These are phyloP conservation scores for Yoshiicerus persimilis DNA, from an alignment of 1,140 invertebrate genomes.

Conservation along the genomic window DNA sequence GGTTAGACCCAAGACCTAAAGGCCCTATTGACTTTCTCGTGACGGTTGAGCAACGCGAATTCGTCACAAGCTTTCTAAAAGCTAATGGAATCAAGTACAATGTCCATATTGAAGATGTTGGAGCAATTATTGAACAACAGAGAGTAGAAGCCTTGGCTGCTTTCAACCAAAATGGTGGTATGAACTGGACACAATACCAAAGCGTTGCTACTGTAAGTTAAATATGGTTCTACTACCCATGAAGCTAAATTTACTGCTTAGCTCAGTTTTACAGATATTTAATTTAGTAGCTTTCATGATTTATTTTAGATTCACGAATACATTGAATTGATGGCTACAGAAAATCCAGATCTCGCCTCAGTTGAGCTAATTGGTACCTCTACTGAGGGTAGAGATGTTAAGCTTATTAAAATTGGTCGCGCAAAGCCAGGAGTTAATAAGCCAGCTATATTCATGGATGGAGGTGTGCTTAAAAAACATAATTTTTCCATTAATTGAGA, in stretches of 20 bases:
- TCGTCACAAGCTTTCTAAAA: background rate
- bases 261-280: too few species aligned
- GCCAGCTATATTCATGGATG: background rate
- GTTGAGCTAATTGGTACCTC: conserved; percentile 62
- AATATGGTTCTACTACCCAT: background rate
- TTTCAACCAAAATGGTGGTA: background rate
- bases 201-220: background rate
- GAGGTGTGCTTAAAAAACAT: background rate
- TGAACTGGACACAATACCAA: conserved; percentile 37
- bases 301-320: background rate
- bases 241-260: too few species aligned
- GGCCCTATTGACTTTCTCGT: conserved; percentile 31
- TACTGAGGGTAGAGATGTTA: conserved; percentile 70
- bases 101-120: conserved; percentile 28
- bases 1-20: conserved; percentile 14
- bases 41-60: background rate
- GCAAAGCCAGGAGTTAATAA: background rate
- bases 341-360: conserved; percentile 11
- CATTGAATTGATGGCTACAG: conserved; percentile 1
- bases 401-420: conserved; percentile 60
- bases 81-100: conserved; percentile 3
- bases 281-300: too few species aligned
- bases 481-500: background rate
- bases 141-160: background rate
- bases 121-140: conserved; percentile 22